Base-by-base conservation (phyloP, 1,140 invertebrate species). In the Cherax quadricarinatus region DNA sequence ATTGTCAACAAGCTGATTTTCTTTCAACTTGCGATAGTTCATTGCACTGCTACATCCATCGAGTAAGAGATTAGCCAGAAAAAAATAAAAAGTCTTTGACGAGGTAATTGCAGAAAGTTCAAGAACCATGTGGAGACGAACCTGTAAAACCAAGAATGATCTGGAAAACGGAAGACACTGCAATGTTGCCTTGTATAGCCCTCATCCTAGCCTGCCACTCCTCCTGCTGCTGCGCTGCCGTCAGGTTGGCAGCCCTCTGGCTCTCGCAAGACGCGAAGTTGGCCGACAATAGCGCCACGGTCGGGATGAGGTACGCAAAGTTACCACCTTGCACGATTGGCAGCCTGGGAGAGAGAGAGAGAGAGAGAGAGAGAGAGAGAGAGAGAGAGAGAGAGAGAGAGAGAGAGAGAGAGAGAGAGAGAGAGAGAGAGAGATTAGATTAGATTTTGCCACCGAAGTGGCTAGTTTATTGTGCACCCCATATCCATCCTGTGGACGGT, bases 221-320 rank as follows among this genome's bases (percentile, higher is more conserved):
- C 92, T 96, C 96, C 0, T 96, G 96, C 14, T 96, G 95, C 70
- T 97, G 96, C 4, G 96, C 96, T 41, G 30, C 79, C 57, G 88
- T 83, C 79, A 89, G 24, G 88, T 66, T 89, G 82, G 14, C 60
- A 16, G 60, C 60, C 24, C 51, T 18, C n/a, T 84, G 41, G 0
- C 95, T 93, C 0, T 98, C 97, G 94, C 98, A 98, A 93, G 97
- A 96, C 97, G 97, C 98, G 93, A 96, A 95, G 0, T 97, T 97
- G 79, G 98, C 95, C 91, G 96, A 96, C 3, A 98, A 95, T 93
- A 98, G 97, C 0, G 98, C 97, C 30, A 98, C 94, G 0, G 97
- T 97, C 0, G 98, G 98, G 7, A 97, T 97, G 18, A 98, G 94
- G 95, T 98, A 98, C 0, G 97, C 97, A 94, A 98, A 98, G 0